A percentile compares a stretch with the other conserved stretches of the same genome.
Conservation (phyloP, 2,888 invertebrate genomes). For the Malthinus seriepunctatus region DNA sequence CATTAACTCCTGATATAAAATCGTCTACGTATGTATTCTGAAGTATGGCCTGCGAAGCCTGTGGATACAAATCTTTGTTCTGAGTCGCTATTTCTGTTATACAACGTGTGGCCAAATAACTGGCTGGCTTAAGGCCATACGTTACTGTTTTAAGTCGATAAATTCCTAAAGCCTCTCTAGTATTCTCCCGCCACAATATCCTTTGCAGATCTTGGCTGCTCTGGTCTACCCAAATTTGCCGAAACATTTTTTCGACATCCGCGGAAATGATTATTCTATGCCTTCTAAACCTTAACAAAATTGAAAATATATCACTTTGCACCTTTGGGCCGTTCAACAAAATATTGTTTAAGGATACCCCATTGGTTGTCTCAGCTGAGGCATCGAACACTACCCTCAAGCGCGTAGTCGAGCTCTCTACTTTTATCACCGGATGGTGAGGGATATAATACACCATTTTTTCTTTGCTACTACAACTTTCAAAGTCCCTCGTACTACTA, state of each 20-base stretch:
- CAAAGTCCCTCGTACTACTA: neutral
- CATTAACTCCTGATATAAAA: conserved; percentile 8
- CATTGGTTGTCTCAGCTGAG: neutral
- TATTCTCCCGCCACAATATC: conserved; percentile 3
- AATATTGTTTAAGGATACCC: neutral
- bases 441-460: neutral
- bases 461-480: too few species aligned
- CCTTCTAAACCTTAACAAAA: conserved; percentile 5
- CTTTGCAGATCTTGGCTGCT: neutral
- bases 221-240: neutral
- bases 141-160: too few species aligned
- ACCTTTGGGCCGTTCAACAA: neutral
- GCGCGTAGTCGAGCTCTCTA: neutral
- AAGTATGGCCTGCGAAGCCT: too few species aligned
- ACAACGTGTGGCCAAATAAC: too few species aligned
- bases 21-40: too few species aligned
- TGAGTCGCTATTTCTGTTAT: too few species aligned
- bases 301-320: conserved; percentile 5
- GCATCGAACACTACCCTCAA: neutral
- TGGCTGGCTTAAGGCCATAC: too few species aligned
- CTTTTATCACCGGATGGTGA: neutral
- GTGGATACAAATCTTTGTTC: too few species aligned
- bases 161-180: neutral
- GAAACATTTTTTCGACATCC: conserved; percentile 14
- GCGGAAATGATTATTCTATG: conserved; percentile 4